Evolutionary conservation across 2,888 invertebrate genomes (phyloP).

Genomic region (Eristalis arbustorum): DNA sequence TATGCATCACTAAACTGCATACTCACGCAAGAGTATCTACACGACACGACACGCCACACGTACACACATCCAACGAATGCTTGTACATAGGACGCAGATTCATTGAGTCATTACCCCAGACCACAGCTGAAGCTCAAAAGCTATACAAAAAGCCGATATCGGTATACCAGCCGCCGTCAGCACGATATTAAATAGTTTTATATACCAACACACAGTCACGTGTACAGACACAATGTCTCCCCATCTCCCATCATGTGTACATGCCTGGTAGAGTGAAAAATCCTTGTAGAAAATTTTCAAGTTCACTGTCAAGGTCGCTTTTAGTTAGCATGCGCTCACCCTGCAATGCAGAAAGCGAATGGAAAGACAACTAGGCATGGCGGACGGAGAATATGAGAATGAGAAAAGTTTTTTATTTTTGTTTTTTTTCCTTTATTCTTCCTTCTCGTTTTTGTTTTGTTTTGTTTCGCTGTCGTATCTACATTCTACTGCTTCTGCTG

Average conservation of each 20-base stretch:
- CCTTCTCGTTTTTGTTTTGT: conserved; percentile 25
- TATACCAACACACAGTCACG: conserved; percentile 56
- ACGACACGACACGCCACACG: neutral
- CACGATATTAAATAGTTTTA: conserved; percentile 27
- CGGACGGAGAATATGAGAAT: conserved; percentile 59
- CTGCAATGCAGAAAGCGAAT: conserved; percentile 84
- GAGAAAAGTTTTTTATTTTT: conserved; percentile 20
- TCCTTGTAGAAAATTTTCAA: conserved; percentile 82
- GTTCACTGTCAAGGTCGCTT: conserved; percentile 91
- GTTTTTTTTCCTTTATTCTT: conserved; percentile 4
- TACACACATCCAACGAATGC: neutral
- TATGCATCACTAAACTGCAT: conserved; percentile 34
- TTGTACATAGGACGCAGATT: neutral
- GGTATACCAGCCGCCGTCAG: neutral
- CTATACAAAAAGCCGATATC: neutral
- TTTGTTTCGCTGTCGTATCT: conserved; percentile 35
- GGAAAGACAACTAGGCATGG: neutral
- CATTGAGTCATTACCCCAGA: conserved; percentile 17
- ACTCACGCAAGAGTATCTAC: neutral
- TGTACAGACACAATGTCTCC: conserved; percentile 66
- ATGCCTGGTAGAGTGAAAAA: conserved; percentile 72
- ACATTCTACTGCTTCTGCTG: neutral
- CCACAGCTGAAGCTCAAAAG: conserved; percentile 37
- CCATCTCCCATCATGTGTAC: conserved; percentile 36
- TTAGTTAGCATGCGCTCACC: conserved; percentile 84